These are phyloP conservation scores for Ganaspis brasiliensis DNA, from an alignment of 2,888 invertebrate genomes.

Conservation along the genomic window DNA sequence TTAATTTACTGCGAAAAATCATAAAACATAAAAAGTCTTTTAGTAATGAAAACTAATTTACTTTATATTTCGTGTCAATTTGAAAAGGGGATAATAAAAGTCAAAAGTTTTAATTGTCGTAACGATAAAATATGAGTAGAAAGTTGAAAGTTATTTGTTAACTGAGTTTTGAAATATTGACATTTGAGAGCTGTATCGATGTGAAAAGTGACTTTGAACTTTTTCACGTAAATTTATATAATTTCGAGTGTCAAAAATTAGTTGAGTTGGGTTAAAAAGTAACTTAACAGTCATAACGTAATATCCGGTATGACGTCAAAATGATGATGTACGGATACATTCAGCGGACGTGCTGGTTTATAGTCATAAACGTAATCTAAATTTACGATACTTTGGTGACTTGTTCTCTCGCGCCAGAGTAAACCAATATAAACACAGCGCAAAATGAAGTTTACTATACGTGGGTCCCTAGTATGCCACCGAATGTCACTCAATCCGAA, in stretches of 20 bases:
- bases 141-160: slow-evolving; percentile 8
- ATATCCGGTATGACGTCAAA: slow-evolving; percentile 44
- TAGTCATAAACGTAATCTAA: slow-evolving; percentile 57
- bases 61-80: background rate
- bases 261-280: background rate
- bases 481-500: slow-evolving; percentile 30
- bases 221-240: background rate
- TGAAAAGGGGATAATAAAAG: background rate
- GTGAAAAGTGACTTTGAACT: background rate
- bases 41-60: background rate
- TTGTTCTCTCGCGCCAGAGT: slow-evolving; percentile 58
- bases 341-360: slow-evolving; percentile 49
- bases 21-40: background rate
- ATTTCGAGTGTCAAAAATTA: background rate
- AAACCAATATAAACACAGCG: slow-evolving; percentile 59
- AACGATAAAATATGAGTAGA: background rate
- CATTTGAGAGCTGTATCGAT: background rate
- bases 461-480: background rate
- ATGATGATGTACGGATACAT: slow-evolving; percentile 58
- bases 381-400: slow-evolving; percentile 62
- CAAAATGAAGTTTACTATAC: slow-evolving; percentile 49
- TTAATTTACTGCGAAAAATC: background rate
- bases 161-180: slow-evolving; percentile 12
- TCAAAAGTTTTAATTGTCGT: background rate
- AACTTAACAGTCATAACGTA: slow-evolving; percentile 17